Percentiles rank a stretch among this genome's conserved stretches.
Conservation (phyloP, 2,797 vertebrate genomes). For the Sylvilagus floridanus region DNA sequence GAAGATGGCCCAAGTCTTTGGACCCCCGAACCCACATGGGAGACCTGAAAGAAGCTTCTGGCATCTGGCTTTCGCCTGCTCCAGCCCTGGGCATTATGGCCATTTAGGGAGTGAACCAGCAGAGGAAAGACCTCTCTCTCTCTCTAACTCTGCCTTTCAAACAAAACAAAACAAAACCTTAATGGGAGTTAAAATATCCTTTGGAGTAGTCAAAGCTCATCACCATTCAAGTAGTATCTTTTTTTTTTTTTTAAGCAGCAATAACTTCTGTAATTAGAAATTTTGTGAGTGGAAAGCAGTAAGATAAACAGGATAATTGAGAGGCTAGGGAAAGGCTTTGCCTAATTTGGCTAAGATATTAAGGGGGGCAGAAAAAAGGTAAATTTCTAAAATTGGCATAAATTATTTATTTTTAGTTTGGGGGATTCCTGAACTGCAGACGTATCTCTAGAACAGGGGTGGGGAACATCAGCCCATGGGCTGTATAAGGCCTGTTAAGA, state of each 20-base stretch:
- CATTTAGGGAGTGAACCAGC: too few species aligned
- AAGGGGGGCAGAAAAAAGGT: background rate
- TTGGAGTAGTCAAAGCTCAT: background rate
- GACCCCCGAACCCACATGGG: too few species aligned
- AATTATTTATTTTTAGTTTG: slow-evolving; percentile 21
- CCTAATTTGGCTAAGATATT: background rate
- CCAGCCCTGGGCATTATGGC: too few species aligned
- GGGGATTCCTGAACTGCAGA: background rate
- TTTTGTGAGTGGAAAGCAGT: slow-evolving; percentile 26
- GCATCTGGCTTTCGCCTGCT: too few species aligned
- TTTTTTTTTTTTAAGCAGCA: slow-evolving; percentile 1
- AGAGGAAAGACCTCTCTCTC: too few species aligned
- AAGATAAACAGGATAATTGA: slow-evolving; percentile 15
- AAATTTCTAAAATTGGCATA: slow-evolving; percentile 1
- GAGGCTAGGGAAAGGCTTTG: background rate
- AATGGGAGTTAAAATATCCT: slow-evolving; percentile 26
- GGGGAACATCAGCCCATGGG: too few species aligned
- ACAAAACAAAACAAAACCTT: background rate
- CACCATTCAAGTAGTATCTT: slow-evolving; percentile 6
- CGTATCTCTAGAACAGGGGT: background rate
- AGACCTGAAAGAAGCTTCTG: too few species aligned
- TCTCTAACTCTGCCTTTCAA: too few species aligned
- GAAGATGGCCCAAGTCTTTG: too few species aligned
- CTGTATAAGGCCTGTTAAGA: too few species aligned
- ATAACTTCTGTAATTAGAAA: slow-evolving; percentile 34